Base-by-base conservation (phyloP, 2,888 invertebrate genomes). In the Scrobipalpa atriplicella region DNA sequence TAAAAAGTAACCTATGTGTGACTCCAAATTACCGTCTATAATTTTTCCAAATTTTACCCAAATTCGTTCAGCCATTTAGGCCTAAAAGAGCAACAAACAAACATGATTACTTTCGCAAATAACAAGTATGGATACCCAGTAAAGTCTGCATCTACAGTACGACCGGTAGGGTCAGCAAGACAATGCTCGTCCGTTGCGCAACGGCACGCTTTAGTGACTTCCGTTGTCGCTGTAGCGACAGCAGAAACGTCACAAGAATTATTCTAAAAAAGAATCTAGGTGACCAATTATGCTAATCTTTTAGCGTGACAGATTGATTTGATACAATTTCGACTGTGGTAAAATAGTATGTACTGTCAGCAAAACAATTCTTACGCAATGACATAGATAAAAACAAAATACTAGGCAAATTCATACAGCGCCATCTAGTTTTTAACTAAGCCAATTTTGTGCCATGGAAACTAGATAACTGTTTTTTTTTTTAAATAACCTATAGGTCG, bases 161-260 rank as follows among this genome's bases (percentile, higher is more conserved):
- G 21, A 10, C 19, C 54, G 10, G 70, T 73, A 73, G 66, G 70
- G 73, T 71, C 70, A 69, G 68, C 70, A 70, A 68, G 62, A 68
- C 69, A 69, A 69, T 69, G 62, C 69, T 69, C 67, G 67, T 71
- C 66, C 62, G 72, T 78, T 78, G 58, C 58, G 76, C 71, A 78
- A 78, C 71, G 67, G 69, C 72, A 75, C 77, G 78, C 75, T 71
- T 71, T 70, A 76, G 70, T 74, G 74, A 76, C 79, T 79, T 76
- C 70, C 79, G 78, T 70, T 77, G 76, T 74, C 76, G 71, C 41
- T 11, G 74, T 73, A 81, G 65, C 29, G 78, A 66, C 39, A 66
- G 75, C 77, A 80, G n/a, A 75, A 52, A 65, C 72, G 68, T 10
- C 56, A 19, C 11, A 29, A n/a, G 29, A 38, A 3, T 21, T 19